Evolutionary conservation across 2,113 vertebrate species (phyloP).

Genomic region (Hymenochirus boettgeri): DNA sequence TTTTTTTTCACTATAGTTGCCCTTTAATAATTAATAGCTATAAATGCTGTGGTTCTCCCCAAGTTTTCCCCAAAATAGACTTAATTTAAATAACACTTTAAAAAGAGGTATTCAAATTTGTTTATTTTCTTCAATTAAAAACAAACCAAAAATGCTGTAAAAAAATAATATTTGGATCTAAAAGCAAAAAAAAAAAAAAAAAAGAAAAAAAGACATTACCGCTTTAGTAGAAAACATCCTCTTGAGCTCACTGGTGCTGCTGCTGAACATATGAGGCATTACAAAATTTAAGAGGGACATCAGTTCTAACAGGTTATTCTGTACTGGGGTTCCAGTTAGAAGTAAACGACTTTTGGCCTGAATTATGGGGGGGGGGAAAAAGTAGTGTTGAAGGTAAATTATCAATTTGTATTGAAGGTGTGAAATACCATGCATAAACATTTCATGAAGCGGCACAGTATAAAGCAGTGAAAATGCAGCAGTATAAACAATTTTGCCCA

Average conservation of each 20-base stretch:
- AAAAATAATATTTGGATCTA: neutral
- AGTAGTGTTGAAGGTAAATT: neutral
- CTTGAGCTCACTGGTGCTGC: constrained; percentile 81
- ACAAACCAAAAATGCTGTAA: neutral
- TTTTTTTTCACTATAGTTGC: too few species aligned
- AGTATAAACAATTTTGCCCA: too few species aligned
- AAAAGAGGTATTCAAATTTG: neutral
- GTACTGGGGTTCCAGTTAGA: constrained; percentile 90
- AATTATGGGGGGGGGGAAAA: neutral
- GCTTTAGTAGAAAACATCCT: constrained; percentile 91
- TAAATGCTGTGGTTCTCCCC: too few species aligned
- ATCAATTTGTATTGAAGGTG: too few species aligned
- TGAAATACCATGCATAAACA: too few species aligned
- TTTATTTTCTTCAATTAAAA: neutral
- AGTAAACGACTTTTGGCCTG: constrained; percentile 87
- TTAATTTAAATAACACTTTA: neutral
- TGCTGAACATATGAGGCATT: constrained; percentile 97
- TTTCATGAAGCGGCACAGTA: too few species aligned
- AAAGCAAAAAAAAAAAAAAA: too few species aligned
- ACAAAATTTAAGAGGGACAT: constrained; percentile 97
- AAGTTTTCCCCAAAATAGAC: too few species aligned
- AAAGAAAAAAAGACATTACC: too few species aligned
- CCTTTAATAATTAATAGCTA: too few species aligned
- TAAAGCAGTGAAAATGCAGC: too few species aligned
- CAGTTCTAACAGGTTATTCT: constrained; percentile 92